Conservation (phyloP, 2,797 vertebrate genomes). For the Limosa lapponica region DNA sequence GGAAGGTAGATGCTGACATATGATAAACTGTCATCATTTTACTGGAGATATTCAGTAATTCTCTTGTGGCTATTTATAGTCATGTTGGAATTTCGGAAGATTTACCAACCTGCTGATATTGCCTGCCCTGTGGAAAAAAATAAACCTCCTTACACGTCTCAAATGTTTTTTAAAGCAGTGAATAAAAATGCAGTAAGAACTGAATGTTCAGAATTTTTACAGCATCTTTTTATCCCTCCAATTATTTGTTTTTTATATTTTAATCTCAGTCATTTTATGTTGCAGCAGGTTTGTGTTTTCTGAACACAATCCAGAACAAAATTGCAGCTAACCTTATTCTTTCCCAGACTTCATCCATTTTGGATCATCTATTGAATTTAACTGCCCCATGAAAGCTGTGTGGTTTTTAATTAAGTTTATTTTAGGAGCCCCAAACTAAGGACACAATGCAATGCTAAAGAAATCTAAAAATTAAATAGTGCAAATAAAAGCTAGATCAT, state of each 20-base stretch:
- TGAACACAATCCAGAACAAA: not conserved
- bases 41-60: constrained; percentile 13
- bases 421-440: not conserved
- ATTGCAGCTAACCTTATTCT: not conserved
- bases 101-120: constrained; percentile 1
- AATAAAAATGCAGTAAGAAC: not conserved
- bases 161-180: not conserved
- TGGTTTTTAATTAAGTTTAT: not conserved
- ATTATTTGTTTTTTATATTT: not conserved
- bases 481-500: not conserved
- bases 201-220: not conserved
- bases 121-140: not conserved
- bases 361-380: not conserved
- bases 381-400: not conserved
- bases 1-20: not conserved
- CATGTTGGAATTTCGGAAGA: constrained; percentile 20
- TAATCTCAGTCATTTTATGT: not conserved
- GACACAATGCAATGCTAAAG: not conserved
- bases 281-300: not conserved
- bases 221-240: not conserved
- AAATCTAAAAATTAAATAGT: not conserved
- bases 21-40: constrained; percentile 32
- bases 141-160: not conserved
- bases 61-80: constrained; percentile 26
- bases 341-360: not conserved